Conservation (phyloP, 2,888 invertebrate species). For the Limulus polyphemus region DNA sequence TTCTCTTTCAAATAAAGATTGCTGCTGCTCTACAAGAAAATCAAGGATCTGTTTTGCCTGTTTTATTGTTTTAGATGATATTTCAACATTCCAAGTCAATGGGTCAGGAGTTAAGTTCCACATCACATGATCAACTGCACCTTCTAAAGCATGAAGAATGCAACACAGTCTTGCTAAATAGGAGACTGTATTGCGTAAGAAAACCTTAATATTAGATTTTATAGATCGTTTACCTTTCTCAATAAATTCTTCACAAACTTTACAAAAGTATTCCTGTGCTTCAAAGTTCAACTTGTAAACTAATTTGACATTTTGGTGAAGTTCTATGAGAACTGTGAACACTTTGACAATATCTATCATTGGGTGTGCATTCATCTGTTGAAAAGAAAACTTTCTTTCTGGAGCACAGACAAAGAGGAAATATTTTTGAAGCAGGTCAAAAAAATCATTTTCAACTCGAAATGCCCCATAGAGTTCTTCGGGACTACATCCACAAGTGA, state of each 20-base stretch:
- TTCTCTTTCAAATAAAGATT: too few relatives aligned
- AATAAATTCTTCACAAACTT: conserved; percentile 18
- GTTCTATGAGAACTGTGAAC: neutral
- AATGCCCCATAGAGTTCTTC: conserved; percentile 7
- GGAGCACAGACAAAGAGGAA: conserved; percentile 16
- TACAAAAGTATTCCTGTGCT: conserved; percentile 11
- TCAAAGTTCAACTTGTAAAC: conserved; percentile 14
- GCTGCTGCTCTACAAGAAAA: neutral
- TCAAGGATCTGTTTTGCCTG: conserved; percentile 17
- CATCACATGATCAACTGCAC: conserved; percentile 14
- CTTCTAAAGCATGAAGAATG: conserved; percentile 18
- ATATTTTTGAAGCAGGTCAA: conserved; percentile 15
- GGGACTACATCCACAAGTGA: conserved; percentile 11
- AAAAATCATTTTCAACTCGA: conserved; percentile 7
- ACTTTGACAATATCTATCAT: conserved; percentile 10
- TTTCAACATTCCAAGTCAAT: conserved; percentile 19
- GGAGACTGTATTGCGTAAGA: conserved; percentile 11
- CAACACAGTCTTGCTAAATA: conserved; percentile 15
- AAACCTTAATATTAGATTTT: conserved; percentile 10
- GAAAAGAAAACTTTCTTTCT: conserved; percentile 16
- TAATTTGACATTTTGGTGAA: conserved; percentile 7
- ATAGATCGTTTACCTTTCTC: conserved; percentile 17
- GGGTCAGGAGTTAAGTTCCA: conserved; percentile 11
- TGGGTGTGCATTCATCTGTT: conserved; percentile 10
- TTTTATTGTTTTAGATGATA: conserved; percentile 14